These are phyloP conservation scores for Thereuonema tuberculata DNA, from an alignment of 1,140 invertebrate species.

Conservation along the genomic window DNA sequence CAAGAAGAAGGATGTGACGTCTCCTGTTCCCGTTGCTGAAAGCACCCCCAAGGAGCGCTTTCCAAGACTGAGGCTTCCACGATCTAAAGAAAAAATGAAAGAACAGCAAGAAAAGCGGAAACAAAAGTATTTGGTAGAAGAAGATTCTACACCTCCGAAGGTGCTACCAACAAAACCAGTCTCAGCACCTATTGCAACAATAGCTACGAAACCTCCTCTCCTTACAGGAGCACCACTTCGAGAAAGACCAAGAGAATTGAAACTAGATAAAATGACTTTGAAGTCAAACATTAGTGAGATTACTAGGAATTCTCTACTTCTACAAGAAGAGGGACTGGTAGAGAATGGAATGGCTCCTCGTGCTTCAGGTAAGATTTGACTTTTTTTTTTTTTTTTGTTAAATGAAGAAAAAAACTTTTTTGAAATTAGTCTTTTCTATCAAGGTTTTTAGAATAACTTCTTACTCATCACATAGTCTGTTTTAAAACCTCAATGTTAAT, in stretches of 20 bases:
- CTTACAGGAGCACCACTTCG: too few relatives aligned
- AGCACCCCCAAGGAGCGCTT: conserved; percentile 5
- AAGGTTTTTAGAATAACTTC: too few relatives aligned
- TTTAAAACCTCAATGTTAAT: too few relatives aligned
- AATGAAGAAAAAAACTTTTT: too few relatives aligned
- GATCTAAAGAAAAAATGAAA: conserved; percentile 52
- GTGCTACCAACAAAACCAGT: background rate
- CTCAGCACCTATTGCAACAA: background rate
- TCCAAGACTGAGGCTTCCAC: conserved; percentile 38
- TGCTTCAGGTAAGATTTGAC: conserved; percentile 19
- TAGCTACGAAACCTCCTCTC: too few relatives aligned
- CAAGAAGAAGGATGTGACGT: conserved; percentile 10
- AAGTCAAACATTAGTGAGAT: background rate
- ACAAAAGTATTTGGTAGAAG: background rate
- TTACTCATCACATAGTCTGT: too few relatives aligned
- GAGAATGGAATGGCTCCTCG: conserved; percentile 19
- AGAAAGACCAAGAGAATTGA: background rate
- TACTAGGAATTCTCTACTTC: background rate
- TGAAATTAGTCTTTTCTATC: too few relatives aligned
- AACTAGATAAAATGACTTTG: background rate
- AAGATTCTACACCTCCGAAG: background rate
- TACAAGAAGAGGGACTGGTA: conserved; percentile 7
- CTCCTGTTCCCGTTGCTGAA: background rate
- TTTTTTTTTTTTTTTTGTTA: too few relatives aligned
- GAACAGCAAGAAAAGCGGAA: conserved; percentile 23